phyloP scores from a whole-genome alignment of 2,797 vertebrate genomes.

The Adelosebastes latens region DNA sequence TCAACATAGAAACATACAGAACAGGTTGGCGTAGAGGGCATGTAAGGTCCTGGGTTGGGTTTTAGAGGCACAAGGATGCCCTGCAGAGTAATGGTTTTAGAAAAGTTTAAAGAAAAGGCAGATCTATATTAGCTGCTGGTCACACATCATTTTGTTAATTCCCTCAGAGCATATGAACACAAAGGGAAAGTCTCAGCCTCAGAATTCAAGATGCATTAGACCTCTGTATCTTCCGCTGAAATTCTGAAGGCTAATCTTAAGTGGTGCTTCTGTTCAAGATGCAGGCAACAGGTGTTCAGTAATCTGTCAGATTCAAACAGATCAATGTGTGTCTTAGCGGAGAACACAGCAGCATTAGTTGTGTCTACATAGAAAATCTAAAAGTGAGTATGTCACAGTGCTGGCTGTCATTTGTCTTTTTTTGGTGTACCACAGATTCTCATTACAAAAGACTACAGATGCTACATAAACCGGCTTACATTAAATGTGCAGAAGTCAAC shows the following conservation, averaged over 20 bases:
- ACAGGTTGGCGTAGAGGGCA: not conserved
- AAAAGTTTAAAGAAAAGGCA: not conserved
- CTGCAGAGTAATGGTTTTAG: not conserved
- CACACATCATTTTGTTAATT: not conserved
- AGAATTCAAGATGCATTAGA: not conserved
- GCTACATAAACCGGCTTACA: not conserved
- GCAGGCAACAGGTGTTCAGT: constrained; percentile 43
- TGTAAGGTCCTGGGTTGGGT: not conserved
- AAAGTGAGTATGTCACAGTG: not conserved
- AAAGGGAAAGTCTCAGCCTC: not conserved
- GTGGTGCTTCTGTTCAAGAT: constrained; percentile 9
- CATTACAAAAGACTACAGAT: not conserved
- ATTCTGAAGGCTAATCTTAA: constrained; percentile 18
- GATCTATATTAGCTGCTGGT: not conserved
- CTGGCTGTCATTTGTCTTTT: not conserved
- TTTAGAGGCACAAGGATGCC: not conserved
- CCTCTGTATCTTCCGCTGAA: not conserved
- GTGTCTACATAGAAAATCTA: not conserved
- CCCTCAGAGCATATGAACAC: not conserved
- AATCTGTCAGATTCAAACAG: constrained; percentile 24
- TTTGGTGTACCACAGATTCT: not conserved
- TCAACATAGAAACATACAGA: not conserved
- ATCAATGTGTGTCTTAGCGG: not conserved
- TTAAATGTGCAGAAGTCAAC: not conserved
- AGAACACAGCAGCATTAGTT: not conserved